Evolutionary conservation across 1,140 invertebrate genomes (phyloP).

Genomic region (Sycophila sp.): DNA sequence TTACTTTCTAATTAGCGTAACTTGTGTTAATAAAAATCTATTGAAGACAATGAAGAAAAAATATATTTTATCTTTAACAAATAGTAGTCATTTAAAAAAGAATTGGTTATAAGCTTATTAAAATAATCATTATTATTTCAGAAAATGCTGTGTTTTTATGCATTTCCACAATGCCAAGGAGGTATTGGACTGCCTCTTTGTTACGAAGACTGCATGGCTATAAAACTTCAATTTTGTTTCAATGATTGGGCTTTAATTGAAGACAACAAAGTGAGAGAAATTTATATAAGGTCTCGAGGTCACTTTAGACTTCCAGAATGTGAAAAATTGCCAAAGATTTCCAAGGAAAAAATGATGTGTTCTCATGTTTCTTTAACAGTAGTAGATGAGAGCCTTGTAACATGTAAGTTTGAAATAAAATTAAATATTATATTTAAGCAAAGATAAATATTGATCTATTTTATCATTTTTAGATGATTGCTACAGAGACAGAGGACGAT

Average conservation of each 20-base stretch:
- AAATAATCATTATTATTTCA: constrained; percentile 50
- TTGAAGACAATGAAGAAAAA: too few species aligned
- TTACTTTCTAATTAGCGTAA: too few species aligned
- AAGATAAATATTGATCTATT: neutral
- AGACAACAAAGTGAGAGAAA: constrained; percentile 83
- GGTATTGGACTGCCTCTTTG: constrained; percentile 77
- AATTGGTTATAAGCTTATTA: too few species aligned
- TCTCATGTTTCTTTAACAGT: constrained; percentile 86
- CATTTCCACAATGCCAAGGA: constrained; percentile 86
- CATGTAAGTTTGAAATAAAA: constrained; percentile 68
- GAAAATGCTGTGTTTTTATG: constrained; percentile 90
- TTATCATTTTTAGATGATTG: constrained; percentile 75
- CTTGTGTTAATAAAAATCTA: too few species aligned
- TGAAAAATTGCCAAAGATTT: constrained; percentile 77
- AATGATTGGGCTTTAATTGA: constrained; percentile 92
- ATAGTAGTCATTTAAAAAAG: too few species aligned
- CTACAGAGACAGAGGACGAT: constrained; percentile 85
- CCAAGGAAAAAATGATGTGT: constrained; percentile 71
- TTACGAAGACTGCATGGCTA: constrained; percentile 92
- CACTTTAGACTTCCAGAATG: constrained; percentile 91
- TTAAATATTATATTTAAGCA: neutral
- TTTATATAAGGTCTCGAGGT: constrained; percentile 82
- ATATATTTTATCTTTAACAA: too few species aligned
- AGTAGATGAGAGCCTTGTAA: constrained; percentile 79
- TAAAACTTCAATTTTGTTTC: constrained; percentile 90